Evolutionary conservation across 2,113 vertebrate species (phyloP).

Genomic region (Melospiza melodia): DNA sequence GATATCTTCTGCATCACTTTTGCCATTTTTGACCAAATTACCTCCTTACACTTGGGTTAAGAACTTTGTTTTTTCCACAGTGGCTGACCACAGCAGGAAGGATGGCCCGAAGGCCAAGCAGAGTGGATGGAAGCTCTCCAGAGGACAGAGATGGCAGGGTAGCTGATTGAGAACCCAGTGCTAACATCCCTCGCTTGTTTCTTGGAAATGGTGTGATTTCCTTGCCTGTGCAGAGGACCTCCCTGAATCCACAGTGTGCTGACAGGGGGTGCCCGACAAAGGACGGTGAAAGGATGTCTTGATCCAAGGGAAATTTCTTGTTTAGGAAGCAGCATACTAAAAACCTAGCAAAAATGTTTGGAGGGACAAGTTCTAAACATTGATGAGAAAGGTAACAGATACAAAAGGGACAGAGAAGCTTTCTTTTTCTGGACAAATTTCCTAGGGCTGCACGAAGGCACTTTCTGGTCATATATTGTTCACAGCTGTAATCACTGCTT

Average conservation of each 20-base stretch:
- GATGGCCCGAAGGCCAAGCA: background rate
- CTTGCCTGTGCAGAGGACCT: background rate
- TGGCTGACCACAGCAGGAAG: background rate
- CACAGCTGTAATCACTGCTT: background rate
- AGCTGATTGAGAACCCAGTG: background rate
- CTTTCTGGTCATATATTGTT: background rate
- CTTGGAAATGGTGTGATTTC: background rate
- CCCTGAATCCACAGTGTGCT: background rate
- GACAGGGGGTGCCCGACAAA: background rate
- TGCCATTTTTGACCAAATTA: background rate
- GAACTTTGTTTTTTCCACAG: background rate
- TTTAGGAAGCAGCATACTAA: background rate
- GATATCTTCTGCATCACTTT: background rate
- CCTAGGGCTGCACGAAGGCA: background rate
- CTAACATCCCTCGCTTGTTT: fast-evolving
- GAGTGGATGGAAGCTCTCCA: background rate
- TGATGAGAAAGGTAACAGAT: background rate
- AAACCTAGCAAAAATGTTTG: background rate
- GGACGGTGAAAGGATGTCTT: background rate
- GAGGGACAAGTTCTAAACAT: background rate
- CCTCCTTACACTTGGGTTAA: background rate
- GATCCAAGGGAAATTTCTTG: background rate
- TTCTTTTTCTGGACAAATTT: background rate
- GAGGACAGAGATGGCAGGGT: background rate
- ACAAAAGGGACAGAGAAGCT: background rate